Conservation (phyloP, 92 coral and sea anemone genomes). For the Phenganax marumi region DNA sequence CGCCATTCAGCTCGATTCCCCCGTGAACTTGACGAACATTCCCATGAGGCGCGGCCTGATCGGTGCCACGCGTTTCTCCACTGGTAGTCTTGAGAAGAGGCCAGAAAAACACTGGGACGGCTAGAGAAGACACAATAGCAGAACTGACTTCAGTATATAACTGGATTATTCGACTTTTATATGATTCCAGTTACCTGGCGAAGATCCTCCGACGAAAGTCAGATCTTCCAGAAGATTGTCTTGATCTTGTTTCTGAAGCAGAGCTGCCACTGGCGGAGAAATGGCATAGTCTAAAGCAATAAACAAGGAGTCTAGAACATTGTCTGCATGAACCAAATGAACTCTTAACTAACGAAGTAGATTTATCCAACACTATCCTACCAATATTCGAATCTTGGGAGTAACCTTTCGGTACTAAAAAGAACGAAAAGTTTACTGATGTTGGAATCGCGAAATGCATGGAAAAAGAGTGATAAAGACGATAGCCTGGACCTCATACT, state of each 20-base stretch:
- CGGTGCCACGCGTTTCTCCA: constrained; percentile 85
- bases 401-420: constrained; percentile 30
- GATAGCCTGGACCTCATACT: too few species aligned
- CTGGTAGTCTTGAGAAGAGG: constrained; percentile 90
- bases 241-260: constrained; percentile 23
- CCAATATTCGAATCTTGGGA: constrained; percentile 21
- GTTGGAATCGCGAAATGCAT: background rate
- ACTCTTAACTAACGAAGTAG: background rate
- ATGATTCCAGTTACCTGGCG: constrained; percentile 26
- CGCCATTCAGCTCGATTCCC: constrained; percentile 89
- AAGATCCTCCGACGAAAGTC: constrained; percentile 19
- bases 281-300: constrained; percentile 7
- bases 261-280: constrained; percentile 40
- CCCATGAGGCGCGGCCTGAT: constrained; percentile 85
- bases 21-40: constrained; percentile 78
- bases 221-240: constrained; percentile 37
- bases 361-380: background rate
- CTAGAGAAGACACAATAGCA: constrained; percentile 37
- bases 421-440: background rate
- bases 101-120: constrained; percentile 90
- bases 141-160: background rate
- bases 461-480: background rate
- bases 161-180: background rate
- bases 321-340: too few species aligned
- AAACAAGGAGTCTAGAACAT: too few species aligned